Evolutionary conservation across 1,140 invertebrate species (phyloP).

Genomic region (Drosophila nikananu): DNA sequence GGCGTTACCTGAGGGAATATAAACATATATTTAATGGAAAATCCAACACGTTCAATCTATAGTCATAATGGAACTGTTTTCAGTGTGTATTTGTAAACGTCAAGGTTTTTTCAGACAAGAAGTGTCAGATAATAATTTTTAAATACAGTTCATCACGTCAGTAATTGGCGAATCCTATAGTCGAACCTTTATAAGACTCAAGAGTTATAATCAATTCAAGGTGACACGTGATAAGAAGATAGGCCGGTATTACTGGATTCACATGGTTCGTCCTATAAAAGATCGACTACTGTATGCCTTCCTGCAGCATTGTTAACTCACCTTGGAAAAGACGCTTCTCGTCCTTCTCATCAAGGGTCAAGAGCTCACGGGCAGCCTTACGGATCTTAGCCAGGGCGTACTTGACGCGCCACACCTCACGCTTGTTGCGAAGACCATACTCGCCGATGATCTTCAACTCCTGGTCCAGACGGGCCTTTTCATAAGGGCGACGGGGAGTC

Average conservation of each 20-base stretch:
- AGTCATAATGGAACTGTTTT: neutral
- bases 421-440: slow-evolving; percentile 99
- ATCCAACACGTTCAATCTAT: neutral
- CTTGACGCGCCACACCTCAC: slow-evolving; percentile 99
- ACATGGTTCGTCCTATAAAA: neutral
- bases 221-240: neutral
- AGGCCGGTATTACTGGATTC: too few species aligned
- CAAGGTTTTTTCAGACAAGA: slow-evolving; percentile 87
- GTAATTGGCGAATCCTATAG: neutral
- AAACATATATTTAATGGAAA: neutral
- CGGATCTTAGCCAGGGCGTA: slow-evolving; percentile 99
- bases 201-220: neutral
- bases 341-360: slow-evolving; percentile 99
- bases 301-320: slow-evolving; percentile 83
- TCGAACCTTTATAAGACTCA: neutral
- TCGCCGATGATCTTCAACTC: slow-evolving; percentile 99
- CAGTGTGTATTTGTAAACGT: slow-evolving; percentile 74
- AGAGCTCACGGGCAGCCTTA: slow-evolving; percentile 98
- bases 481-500: slow-evolving; percentile 99
- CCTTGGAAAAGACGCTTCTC: slow-evolving; percentile 99
- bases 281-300: neutral
- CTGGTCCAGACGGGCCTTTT: slow-evolving; percentile 99
- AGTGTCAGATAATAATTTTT: slow-evolving; percentile 88
- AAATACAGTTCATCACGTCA: slow-evolving; percentile 85
- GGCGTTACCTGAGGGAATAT: slow-evolving; percentile 94